Evolutionary conservation across 2,113 vertebrate species (phyloP), one percentile per base, ranked within the genome.

Genomic region (Megaceryle torquata): DNA sequence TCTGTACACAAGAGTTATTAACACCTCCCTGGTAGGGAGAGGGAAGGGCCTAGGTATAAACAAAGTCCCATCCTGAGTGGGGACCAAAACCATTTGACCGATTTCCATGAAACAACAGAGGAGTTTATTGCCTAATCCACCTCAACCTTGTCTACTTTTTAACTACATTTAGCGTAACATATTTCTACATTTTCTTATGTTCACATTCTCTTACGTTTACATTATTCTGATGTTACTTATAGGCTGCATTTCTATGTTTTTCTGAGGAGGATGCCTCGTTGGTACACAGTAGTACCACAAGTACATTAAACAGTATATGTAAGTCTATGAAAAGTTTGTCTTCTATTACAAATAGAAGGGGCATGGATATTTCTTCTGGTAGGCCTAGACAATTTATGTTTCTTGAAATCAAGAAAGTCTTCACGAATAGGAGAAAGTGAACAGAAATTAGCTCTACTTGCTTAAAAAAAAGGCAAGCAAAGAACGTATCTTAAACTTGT

Each of bases 1-100:
- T 15, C 56, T 7, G n/a, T 57, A 7, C 5, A 4, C 0, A 0
- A n/a, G 35, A 35, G 16, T 33, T 75, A 67, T 9, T 1, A 5
- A 68, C 35, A 56, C 16, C 41, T 50, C 7, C 7, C 16, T n/a
- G 15, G 5, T 5, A 65, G 10, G 18, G 33, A 39, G 29, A 57
- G 9, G 59, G 39, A 65, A 83, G 9, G 25, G 28, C 25, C 54
- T 33, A 37, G 25, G 7, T 43, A 33, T 3, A 21, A 59, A 39
- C 25, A 4, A 37, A n/a, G 46, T 4, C 15, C 2, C 4, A 46
- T 19, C 7, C 56, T 22, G 28, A 15, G 13, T 44, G 15, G 24
- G 77, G 53, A 63, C n/a, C 4, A 67, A 63, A 79, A 59, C 1
- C 51, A 8, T 6, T 44, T 41, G 43, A 22, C 4, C 5, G 19